Evolutionary conservation across 2,113 vertebrate species (phyloP), one percentile per base, ranked within the genome.

Genomic region (Marmota monax): DNA sequence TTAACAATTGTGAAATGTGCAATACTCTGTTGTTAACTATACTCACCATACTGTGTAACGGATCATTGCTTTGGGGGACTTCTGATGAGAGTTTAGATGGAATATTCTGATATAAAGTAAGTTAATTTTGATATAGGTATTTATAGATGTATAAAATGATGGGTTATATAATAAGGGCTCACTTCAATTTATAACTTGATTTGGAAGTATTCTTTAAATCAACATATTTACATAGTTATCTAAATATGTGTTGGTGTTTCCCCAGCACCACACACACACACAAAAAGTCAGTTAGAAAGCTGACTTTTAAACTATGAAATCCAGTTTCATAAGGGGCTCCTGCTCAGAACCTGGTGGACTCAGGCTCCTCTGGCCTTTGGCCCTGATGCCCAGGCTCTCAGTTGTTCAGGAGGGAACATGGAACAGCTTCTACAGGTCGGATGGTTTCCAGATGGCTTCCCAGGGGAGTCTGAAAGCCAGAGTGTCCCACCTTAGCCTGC

Each of bases 401-500:
- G 72, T 25, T 48, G 32, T 34, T 7, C 61, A 63, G 61, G 61
- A 67, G 27, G 79, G 48, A 27, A 63, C 5, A 1, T 9, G n/a
- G 72, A 92, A 11, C 2, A 23, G 73, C 58, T 48, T n/a, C 63
- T 48, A 0, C 63, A 56, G 25, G 29, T 73, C 42, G 27, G 8
- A 23, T 0, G 17, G 37, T n/a, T 11, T 51, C 2, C 42, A 23
- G 8, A 23, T 0, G 17, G 37, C 48, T 11, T 51, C 1, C 27
- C 63, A 10, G 9, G 29, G 9, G 22, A 7, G 0, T 18, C 39
- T 39, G 2, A 23, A 22, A 39, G 34, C 0, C 7, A 72, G 42
- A 32, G 2, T 27, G 18, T 16, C 67, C 32, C 94, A 99, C 99
- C 98, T 99, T 99, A 5, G 98, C 98, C 63, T 99, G 99, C 88